These are phyloP conservation scores for Hypothenemus hampei DNA, from an alignment of 1,140 invertebrate species.

Conservation along the genomic window DNA sequence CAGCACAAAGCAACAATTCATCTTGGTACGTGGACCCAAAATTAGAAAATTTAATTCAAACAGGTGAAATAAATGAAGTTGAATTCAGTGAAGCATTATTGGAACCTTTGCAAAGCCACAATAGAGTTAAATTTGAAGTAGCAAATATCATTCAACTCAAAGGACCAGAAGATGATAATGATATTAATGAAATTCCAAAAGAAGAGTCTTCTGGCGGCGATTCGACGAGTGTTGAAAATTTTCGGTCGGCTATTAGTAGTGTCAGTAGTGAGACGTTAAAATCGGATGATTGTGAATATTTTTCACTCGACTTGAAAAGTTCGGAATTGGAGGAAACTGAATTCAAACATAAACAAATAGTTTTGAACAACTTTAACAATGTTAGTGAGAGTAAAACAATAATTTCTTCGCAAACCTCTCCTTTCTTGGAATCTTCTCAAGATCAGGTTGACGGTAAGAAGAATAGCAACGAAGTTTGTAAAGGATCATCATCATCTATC, in stretches of 20 bases:
- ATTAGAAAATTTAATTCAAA: slow-evolving; percentile 29
- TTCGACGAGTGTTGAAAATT: slow-evolving; percentile 12
- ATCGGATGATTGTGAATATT: slow-evolving; percentile 20
- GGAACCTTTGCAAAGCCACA: slow-evolving; percentile 1
- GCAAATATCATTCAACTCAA: slow-evolving; percentile 37
- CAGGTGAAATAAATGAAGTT: slow-evolving; percentile 36
- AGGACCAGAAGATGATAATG: slow-evolving; percentile 10
- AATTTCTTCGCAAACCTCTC: slow-evolving; percentile 8
- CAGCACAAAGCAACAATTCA: not conserved
- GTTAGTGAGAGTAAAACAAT: not conserved
- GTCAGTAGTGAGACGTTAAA: slow-evolving; percentile 9
- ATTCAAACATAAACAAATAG: slow-evolving; percentile 9
- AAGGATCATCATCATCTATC: too few species aligned
- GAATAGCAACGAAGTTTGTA: not conserved
- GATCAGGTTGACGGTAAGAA: slow-evolving; percentile 20
- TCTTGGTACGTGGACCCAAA: slow-evolving; percentile 31
- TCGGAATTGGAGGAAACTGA: slow-evolving; percentile 6
- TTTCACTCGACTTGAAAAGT: slow-evolving; percentile 12
- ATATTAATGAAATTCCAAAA: not conserved
- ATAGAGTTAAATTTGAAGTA: slow-evolving; percentile 24
- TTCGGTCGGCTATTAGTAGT: slow-evolving; percentile 21
- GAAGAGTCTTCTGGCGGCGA: slow-evolving; percentile 2
- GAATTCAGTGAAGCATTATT: slow-evolving; percentile 35
- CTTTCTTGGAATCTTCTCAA: slow-evolving; percentile 10
- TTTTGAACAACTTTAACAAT: slow-evolving; percentile 3